Evolutionary conservation across 2,113 vertebrate genomes (phyloP), one percentile per base, ranked within the genome.

Genomic region (Percopsis transmontana): DNA sequence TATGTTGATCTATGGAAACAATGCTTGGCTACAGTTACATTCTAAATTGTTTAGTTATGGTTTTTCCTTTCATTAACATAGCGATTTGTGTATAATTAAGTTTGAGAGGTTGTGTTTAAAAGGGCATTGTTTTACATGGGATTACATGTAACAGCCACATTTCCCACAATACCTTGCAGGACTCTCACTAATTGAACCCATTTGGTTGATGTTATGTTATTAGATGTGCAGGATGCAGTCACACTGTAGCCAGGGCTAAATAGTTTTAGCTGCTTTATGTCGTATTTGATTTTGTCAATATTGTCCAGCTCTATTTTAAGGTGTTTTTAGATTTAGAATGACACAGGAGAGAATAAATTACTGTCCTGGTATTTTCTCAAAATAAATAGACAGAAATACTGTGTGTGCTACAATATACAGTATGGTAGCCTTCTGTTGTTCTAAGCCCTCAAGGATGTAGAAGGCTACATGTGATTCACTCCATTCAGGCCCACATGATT

Each of bases 401-500:
- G 16, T 18, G 47, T 50, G 47, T 50, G 2, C 40, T 41, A 5
- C n/a, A n/a, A n/a, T n/a, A n/a, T n/a, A n/a, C n/a, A n/a, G n/a
- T n/a, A n/a, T n/a, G n/a, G n/a, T n/a, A n/a, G n/a, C n/a, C n/a
- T n/a, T n/a, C n/a, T n/a, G n/a, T n/a, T n/a, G n/a, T 62, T 13
- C 0, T 14, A 50, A 16, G 19, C 13, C 19, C 41, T 9, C 48
- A 5, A n/a, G 24, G 18, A 12, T 47, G 16, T 69, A 72, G 52
- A 80, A 44, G 23, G 2, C 60, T 66, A 15, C 62, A 50, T 78
- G 58, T 85, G 83, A 83, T 62, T 68, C 77, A 71, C 64, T 4
- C 51, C 9, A 58, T 19, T 53, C 60, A 62, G 44, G 61, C 12
- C n/a, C 71, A 10, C 68, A 67, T 83, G 78, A 78, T 72, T 63